Base-by-base conservation (phyloP, 2,113 vertebrate species). In the Synchiropus splendidus region DNA sequence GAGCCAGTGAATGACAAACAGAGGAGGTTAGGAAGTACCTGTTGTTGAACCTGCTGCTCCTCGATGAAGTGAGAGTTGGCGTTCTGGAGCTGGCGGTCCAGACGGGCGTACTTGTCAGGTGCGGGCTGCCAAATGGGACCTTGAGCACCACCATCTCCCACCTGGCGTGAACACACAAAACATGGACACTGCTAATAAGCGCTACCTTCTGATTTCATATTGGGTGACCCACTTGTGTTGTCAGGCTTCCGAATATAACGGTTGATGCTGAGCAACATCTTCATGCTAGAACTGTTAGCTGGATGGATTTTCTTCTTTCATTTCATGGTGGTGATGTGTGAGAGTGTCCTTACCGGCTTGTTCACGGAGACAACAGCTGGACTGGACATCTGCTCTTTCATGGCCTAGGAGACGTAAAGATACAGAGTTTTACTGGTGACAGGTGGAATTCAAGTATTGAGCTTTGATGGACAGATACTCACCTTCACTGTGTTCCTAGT, bases 331-430 rank as follows among this genome's bases (percentile, higher is more conserved):
- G 35, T 36, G 35, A 5, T 36, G 35, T 36, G 35, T 36, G 35
- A 14, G 36, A 10, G 36, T 16, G 15, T 37, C 10, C 21, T 8
- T 15, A 95, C 95, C 92, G 94, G 90, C 57, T 88, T 85, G 61
- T 80, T 89, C 27, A 82, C 53, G 41, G 88, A 63, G 0, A 87
- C 83, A 53, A 87, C 83, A 31, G 86, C 43, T 17, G 91, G 89
- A 67, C 88, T 82, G 2, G 88, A 87, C 94, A 99, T 96, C 58
- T 90, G 90, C 70, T 96, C 92, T 75, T 98, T 98, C 92, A 99
- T 97, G 31, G 94, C 87, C 95, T 99, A 60, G 51, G 59, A 41
- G 11, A 41, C 12, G n/a, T n/a, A n/a, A 64, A 34, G 32, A 31
- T 13, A 38, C 10, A 10, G 17, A 15, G n/a, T 18, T 39, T 5